Percentiles rank a stretch among this genome's conserved stretches.
Conservation (phyloP, 1,140 invertebrate genomes). For the Ruditapes philippinarum region DNA sequence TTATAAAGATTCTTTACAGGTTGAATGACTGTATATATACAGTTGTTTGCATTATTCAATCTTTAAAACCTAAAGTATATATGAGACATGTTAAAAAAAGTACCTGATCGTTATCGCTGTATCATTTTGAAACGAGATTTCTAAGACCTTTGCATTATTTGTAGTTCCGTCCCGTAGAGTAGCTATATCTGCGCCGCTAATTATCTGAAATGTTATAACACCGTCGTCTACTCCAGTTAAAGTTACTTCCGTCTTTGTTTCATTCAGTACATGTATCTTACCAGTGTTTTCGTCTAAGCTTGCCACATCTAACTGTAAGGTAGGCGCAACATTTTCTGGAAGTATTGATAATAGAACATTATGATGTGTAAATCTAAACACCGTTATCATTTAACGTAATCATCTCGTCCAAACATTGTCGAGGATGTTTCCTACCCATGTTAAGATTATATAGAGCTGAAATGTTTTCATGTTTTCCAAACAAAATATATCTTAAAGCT, state of each 20-base stretch:
- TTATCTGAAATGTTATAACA: not conserved
- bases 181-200: not conserved
- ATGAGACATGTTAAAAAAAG: not conserved
- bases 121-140: not conserved
- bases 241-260: not conserved
- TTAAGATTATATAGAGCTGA: too few species aligned
- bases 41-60: too few species aligned
- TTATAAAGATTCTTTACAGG: too few species aligned
- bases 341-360: too few species aligned
- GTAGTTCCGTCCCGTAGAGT: not conserved
- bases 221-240: not conserved
- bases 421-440: too few species aligned
- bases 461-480: too few species aligned
- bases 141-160: not conserved
- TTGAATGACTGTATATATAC: too few species aligned
- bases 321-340: conserved; percentile 11
- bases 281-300: not conserved
- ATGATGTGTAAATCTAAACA: too few species aligned
- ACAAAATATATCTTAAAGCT: too few species aligned
- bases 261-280: not conserved
- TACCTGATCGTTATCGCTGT: not conserved
- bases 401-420: too few species aligned
- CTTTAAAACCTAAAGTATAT: too few species aligned
- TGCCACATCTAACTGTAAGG: not conserved
- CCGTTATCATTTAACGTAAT: too few species aligned